Evolutionary conservation across 2,888 invertebrate species (phyloP).

Genomic region (Pristionchus maxplancki): DNA sequence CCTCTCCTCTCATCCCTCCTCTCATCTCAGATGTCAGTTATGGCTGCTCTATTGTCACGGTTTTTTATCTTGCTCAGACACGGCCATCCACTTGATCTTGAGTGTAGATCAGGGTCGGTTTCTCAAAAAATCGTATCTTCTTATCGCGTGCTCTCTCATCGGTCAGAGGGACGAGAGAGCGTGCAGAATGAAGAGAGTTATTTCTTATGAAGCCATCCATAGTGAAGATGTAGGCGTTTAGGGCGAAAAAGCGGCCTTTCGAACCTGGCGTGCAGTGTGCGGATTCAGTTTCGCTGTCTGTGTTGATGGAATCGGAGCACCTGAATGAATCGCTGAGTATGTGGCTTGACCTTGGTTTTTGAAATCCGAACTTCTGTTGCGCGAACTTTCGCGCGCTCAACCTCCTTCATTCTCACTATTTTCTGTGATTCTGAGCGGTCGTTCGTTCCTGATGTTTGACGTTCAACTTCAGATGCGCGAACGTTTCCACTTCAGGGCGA

Average conservation of each 20-base stretch:
- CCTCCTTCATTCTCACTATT: too few species aligned
- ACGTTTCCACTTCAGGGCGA: too few species aligned
- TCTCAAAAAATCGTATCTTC: too few species aligned
- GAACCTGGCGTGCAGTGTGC: neutral
- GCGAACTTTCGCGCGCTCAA: neutral
- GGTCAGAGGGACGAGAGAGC: too few species aligned
- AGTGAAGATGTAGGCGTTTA: neutral
- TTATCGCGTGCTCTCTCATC: too few species aligned
- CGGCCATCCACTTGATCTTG: constrained; percentile 12
- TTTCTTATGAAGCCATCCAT: too few species aligned
- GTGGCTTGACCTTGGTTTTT: neutral
- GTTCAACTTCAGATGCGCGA: too few species aligned
- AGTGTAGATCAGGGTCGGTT: neutral
- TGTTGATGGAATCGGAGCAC: neutral
- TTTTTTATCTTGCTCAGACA: neutral
- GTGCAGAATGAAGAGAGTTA: too few species aligned
- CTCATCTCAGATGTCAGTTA: constrained; percentile 19
- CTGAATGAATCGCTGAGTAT: too few species aligned
- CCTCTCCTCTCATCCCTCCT: neutral
- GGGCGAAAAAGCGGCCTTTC: neutral
- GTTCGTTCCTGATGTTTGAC: too few species aligned
- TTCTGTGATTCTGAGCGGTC: too few species aligned
- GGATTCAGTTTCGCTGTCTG: neutral
- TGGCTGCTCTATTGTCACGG: neutral
- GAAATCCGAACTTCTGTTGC: neutral